Evolutionary conservation across 1,140 invertebrate genomes (phyloP).

Genomic region (honey bee (Apis mellifera)): DNA sequence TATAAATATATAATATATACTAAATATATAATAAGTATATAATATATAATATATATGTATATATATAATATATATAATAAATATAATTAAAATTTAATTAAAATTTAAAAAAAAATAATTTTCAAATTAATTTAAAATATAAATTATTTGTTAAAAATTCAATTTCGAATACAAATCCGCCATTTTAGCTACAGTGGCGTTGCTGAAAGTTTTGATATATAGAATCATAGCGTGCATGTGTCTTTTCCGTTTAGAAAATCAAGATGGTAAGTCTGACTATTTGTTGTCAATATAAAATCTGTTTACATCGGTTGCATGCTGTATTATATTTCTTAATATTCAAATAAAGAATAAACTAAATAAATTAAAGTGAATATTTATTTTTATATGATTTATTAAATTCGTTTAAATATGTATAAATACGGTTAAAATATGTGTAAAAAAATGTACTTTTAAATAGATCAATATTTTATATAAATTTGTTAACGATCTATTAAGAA

Average conservation of each 20-base stretch:
- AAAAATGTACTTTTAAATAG: background rate
- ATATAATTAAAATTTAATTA: background rate
- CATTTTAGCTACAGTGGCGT: conserved; percentile 48
- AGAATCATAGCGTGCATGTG: conserved; percentile 28
- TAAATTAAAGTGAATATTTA: conserved; percentile 23
- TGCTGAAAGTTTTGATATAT: conserved; percentile 7
- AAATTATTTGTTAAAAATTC: background rate
- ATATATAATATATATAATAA: background rate
- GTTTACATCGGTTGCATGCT: conserved; percentile 57
- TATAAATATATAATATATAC: background rate
- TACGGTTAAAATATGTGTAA: background rate
- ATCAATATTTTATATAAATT: background rate
- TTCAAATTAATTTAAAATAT: background rate
- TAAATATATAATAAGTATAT: background rate
- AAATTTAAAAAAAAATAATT: background rate
- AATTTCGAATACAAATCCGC: background rate
- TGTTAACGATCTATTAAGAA: background rate
- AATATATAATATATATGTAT: background rate
- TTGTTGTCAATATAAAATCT: conserved; percentile 62
- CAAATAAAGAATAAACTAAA: conserved; percentile 41
- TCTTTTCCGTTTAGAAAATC: conserved; percentile 69
- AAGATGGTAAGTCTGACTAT: conserved; percentile 72
- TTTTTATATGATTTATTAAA: conserved; percentile 41
- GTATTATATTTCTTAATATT: conserved; percentile 20
- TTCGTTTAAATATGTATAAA: background rate